Evolutionary conservation across 2,797 vertebrate species (phyloP).

Genomic region (Galago senegalensis): DNA sequence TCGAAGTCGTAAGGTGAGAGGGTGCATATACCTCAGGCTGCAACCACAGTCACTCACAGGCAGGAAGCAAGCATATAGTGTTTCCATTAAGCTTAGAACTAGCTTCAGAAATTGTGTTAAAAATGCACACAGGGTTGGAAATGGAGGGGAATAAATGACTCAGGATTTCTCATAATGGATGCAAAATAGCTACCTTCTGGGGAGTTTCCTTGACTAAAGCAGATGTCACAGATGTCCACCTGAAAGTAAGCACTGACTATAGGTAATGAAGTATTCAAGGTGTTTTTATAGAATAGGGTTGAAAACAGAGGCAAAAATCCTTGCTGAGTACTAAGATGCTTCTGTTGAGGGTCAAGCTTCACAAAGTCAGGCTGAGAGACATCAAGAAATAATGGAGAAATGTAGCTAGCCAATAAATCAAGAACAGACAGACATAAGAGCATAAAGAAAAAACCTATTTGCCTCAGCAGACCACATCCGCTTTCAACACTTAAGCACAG

Average conservation of each 20-base stretch:
- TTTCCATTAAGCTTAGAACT: constrained; percentile 38
- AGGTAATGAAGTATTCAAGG: background rate
- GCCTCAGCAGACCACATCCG: background rate
- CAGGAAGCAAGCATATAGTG: constrained; percentile 58
- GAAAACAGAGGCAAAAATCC: background rate
- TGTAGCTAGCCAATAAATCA: background rate
- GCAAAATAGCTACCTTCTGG: background rate
- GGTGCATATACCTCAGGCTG: background rate
- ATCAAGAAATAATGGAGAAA: background rate
- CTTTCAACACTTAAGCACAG: background rate
- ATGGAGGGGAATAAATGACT: constrained; percentile 1
- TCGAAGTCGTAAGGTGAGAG: constrained; percentile 48
- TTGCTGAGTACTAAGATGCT: background rate
- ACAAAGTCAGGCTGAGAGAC: background rate
- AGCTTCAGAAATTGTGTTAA: constrained; percentile 33
- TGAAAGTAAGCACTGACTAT: background rate
- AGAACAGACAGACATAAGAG: background rate
- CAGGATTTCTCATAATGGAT: background rate
- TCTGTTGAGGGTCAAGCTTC: background rate
- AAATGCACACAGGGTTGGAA: background rate
- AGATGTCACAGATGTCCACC: background rate
- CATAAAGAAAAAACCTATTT: background rate
- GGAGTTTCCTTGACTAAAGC: background rate
- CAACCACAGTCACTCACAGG: constrained; percentile 21
- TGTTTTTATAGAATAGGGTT: background rate